Conservation (phyloP, 1,140 invertebrate genomes). For the Psilanteris sp. region DNA sequence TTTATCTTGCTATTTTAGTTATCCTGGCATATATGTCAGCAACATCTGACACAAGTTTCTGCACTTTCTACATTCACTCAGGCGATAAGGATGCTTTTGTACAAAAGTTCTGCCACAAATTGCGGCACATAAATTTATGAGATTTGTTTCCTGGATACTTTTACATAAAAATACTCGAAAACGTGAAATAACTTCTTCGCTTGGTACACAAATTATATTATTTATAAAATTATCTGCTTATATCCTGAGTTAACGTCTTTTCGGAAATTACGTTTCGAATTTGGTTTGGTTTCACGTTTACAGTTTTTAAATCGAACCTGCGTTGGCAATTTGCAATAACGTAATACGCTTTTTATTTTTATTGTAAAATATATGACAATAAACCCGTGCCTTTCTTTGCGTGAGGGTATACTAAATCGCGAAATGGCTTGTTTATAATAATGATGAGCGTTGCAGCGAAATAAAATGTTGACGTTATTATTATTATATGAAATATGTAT, state of each 20-base stretch:
- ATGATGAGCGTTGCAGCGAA: too few species aligned
- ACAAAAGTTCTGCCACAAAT: conserved; percentile 58
- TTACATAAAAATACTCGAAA: conserved; percentile 9
- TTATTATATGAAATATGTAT: conserved; percentile 3
- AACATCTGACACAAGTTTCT: conserved; percentile 60
- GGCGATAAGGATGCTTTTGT: conserved; percentile 57
- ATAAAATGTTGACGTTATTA: too few species aligned
- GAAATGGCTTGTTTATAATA: too few species aligned
- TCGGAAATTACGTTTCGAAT: too few species aligned
- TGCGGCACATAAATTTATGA: conserved; percentile 48
- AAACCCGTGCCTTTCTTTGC: too few species aligned
- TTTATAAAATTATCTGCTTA: background rate
- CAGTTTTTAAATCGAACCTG: too few species aligned
- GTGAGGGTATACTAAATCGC: too few species aligned
- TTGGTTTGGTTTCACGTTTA: too few species aligned
- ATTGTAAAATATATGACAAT: too few species aligned
- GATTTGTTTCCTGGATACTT: conserved; percentile 46
- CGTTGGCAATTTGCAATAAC: too few species aligned
- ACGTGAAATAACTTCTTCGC: conserved; percentile 1
- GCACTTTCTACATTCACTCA: conserved; percentile 53
- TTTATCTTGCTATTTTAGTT: conserved; percentile 42
- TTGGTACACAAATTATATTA: background rate
- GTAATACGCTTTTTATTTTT: too few species aligned
- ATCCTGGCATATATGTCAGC: conserved; percentile 37
- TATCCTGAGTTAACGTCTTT: too few species aligned